Conservation (phyloP, 2,888 invertebrate species). For the Microctonus hyperodae region DNA sequence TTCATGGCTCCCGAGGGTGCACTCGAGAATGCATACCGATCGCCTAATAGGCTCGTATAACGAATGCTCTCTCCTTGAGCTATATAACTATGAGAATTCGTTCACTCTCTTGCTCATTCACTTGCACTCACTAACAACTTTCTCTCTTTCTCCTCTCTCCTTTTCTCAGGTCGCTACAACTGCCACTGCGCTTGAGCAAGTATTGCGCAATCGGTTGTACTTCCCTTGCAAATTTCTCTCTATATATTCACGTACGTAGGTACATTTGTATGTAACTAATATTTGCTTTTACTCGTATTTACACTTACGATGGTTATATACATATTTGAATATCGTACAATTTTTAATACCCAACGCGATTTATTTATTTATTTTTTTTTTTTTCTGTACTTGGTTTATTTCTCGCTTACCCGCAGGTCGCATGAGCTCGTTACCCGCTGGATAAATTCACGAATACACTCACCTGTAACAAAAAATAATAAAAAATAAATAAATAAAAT, state of each 20-base stretch:
- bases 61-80: constrained; percentile 32
- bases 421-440: constrained; percentile 36
- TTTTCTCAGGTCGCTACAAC: constrained; percentile 11
- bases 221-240: neutral
- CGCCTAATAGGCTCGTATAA: constrained; percentile 33
- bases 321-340: neutral
- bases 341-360: neutral
- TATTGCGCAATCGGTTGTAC: constrained; percentile 6
- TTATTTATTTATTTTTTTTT: neutral
- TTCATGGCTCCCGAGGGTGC: constrained; percentile 41
- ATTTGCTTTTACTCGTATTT: neutral
- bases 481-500: constrained; percentile 19
- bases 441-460: constrained; percentile 46
- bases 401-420: constrained; percentile 39
- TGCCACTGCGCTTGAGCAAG: constrained; percentile 12
- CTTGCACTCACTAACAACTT: neutral
- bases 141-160: neutral
- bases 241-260: neutral
- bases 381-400: constrained; percentile 29
- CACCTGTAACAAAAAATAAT: constrained; percentile 50
- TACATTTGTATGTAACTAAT: neutral
- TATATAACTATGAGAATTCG: too few species aligned
- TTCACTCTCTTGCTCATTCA: neutral
- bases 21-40: constrained; percentile 37
- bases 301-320: neutral